Base-by-base conservation (phyloP, 1,140 invertebrate species). In the Hyphantria cunea region DNA sequence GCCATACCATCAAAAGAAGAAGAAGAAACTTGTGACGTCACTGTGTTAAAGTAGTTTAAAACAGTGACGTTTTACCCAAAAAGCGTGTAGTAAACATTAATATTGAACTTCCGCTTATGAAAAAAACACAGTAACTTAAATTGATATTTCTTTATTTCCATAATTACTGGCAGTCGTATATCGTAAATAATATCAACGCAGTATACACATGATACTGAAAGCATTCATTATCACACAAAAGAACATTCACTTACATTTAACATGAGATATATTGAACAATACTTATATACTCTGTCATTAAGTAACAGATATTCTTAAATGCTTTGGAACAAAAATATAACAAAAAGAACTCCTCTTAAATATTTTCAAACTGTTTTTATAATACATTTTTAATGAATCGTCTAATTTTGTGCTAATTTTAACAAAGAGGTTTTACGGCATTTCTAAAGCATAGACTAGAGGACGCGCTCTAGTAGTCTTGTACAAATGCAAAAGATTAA, bases 241-340 rank as follows among this genome's bases (percentile, higher is more conserved):
- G 13, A 33, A 44, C 33, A 48, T 15, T 11, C 15, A 58, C 33
- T 34, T 54, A 58, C 55, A 54, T 50, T 49, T 49, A 42, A 49
- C 44, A 59, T 48, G 39, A 70, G 59, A 66, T 48, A 63, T 33
- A 33, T 32, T 44, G n/a, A 47, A 51, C 48, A 14, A 41, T 25
- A 8, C 34, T 25, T 12, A 44, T 44, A 11, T 37, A 37, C 34
- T 12, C 45, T 33, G 25, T 42, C 56, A 32, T 10, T 51, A 51
- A 1, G 17, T 25, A 25, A 25, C 56, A 51, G 25, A 66, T 11
- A 45, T 52, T 33, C 45, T 51, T 80, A 82, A 82, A 80, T 82
- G 79, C 76, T 80, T 76, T 75, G 74, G 70, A 78, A 78, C 72
- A 77, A 71, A 71, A 66, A 52, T 59, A 49, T 48, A 54, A 49